Conservation (phyloP, 2,797 vertebrate genomes). For the Hyperoplus lanceolatus region DNA sequence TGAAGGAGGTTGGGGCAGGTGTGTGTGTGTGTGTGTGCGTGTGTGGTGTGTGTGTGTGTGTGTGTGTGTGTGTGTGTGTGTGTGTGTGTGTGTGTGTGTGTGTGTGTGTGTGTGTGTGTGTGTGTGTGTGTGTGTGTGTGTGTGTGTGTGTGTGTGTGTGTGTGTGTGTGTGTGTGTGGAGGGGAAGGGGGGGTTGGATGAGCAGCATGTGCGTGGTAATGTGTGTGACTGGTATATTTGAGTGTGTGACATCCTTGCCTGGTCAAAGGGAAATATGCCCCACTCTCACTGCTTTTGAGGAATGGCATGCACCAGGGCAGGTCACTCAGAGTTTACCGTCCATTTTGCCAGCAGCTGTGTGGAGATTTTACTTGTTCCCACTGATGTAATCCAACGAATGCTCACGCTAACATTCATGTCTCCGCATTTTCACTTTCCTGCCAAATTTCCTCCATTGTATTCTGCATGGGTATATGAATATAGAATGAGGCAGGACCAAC, state of each 20-base stretch:
- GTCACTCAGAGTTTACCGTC: constrained; percentile 79
- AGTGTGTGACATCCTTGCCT: constrained; percentile 62
- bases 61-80: constrained; percentile 6
- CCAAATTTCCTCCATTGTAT: constrained; percentile 54
- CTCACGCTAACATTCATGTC: constrained; percentile 64
- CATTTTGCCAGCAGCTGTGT: constrained; percentile 37
- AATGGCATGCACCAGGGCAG: constrained; percentile 70
- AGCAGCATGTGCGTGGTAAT: constrained; percentile 53
- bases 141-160: constrained; percentile 7
- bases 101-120: constrained; percentile 15
- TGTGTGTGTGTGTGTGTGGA: constrained; percentile 1
- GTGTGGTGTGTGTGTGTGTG: constrained; percentile 10
- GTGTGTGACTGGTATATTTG: constrained; percentile 32
- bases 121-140: constrained; percentile 6
- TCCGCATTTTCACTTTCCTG: constrained; percentile 34
- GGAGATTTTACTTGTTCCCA: constrained; percentile 63
- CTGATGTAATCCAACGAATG: constrained; percentile 63
- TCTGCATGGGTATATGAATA: constrained; percentile 37
- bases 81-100: constrained; percentile 12
- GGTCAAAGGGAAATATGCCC: constrained; percentile 66
- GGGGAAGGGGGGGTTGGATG: constrained; percentile 14
- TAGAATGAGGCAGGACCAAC: constrained; percentile 34
- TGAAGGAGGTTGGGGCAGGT: constrained; percentile 32
- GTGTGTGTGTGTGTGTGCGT: constrained; percentile 19
- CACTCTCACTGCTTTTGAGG: constrained; percentile 71